Conservation (phyloP, 2,888 invertebrate species). For the Patella depressa region DNA sequence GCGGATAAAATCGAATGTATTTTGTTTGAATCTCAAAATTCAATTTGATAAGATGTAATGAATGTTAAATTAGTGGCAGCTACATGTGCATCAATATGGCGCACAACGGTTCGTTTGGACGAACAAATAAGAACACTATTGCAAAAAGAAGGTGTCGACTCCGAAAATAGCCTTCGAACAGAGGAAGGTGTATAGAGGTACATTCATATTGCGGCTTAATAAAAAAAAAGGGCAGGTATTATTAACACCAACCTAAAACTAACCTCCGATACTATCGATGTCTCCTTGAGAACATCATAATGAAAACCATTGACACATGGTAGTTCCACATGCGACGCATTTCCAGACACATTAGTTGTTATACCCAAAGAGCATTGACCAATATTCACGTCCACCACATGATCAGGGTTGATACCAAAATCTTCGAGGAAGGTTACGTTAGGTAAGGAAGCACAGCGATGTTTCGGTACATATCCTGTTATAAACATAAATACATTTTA, state of each 20-base stretch:
- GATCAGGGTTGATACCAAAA: neutral
- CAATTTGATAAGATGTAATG: no score
- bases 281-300: neutral
- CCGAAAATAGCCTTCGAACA: neutral
- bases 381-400: neutral
- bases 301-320: neutral
- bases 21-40: no score
- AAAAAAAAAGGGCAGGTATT: neutral
- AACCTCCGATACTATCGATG: neutral
- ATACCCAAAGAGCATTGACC: neutral
- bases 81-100: no score
- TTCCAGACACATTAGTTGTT: neutral
- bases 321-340: neutral
- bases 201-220: neutral
- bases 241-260: neutral
- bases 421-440: neutral
- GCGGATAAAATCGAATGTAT: no score
- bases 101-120: no score
- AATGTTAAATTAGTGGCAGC: no score
- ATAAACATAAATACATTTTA: neutral
- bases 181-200: neutral
- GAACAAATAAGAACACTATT: no score
- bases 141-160: constrained; percentile 18
- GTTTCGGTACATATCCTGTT: neutral
- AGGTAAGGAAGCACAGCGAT: neutral